Evolutionary conservation across 2,797 vertebrate species (phyloP).

Genomic region (Novumbra hubbsi): DNA sequence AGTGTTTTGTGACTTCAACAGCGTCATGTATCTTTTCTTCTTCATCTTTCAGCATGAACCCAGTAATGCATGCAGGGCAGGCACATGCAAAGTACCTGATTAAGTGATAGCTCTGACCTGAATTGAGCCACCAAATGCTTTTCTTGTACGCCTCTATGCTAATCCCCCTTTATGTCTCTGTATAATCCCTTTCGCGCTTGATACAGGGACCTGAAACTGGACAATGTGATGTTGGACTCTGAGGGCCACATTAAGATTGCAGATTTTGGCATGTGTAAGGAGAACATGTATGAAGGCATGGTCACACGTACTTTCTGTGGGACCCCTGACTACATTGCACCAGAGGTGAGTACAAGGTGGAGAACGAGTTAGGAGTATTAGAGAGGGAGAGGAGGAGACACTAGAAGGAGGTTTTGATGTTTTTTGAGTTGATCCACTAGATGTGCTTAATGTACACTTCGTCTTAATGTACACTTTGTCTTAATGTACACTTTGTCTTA

Average conservation of each 20-base stretch:
- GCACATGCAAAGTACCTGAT: neutral
- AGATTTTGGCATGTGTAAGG: slow-evolving; percentile 96
- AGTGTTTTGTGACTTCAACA: neutral
- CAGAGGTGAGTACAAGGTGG: slow-evolving; percentile 79
- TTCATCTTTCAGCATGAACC: slow-evolving; percentile 23
- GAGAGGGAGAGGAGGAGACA: neutral
- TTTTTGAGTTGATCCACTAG: too few species aligned
- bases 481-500: too few species aligned
- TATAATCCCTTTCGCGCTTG: neutral
- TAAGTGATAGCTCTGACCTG: neutral
- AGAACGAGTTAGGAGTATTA: neutral
- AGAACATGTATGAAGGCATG: slow-evolving; percentile 93
- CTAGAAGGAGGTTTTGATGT: too few species aligned
- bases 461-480: too few species aligned
- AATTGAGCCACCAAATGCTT: slow-evolving; percentile 62
- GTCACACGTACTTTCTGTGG: slow-evolving; percentile 97
- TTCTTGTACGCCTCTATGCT: slow-evolving; percentile 63
- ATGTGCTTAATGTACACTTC: too few species aligned
- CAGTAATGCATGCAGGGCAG: neutral
- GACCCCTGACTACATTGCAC: slow-evolving; percentile 97
- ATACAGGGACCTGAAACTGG: slow-evolving; percentile 63
- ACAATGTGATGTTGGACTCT: slow-evolving; percentile 98
- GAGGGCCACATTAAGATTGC: slow-evolving; percentile 88
- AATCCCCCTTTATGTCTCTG: neutral
- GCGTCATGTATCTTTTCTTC: slow-evolving; percentile 65